Percentiles rank a stretch among this genome's conserved stretches.
phyloP scores from a whole-genome alignment of 2,113 vertebrate genomes.

The Campylorhamphus procurvoides region DNA sequence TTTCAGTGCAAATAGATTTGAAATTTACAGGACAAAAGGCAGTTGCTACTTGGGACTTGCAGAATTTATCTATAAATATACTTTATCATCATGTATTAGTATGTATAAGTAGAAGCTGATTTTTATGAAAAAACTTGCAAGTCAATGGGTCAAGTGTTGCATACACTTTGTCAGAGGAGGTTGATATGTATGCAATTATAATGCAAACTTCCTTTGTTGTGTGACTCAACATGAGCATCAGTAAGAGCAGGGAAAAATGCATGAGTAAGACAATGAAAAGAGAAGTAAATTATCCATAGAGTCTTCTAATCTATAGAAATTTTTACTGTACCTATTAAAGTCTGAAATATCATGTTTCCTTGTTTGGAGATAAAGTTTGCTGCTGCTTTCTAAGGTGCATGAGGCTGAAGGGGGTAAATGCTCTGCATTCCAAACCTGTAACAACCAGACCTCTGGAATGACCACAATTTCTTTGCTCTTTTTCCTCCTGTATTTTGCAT shows the following conservation, averaged over 20 bases:
- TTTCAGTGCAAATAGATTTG: background rate
- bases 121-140: background rate
- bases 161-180: background rate
- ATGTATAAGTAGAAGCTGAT: background rate
- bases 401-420: background rate
- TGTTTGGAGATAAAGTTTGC: background rate
- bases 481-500: background rate
- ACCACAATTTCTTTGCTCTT: background rate
- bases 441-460: background rate
- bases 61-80: background rate
- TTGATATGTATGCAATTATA: background rate
- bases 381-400: background rate
- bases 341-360: background rate
- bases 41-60: background rate
- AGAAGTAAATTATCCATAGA: background rate
- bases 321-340: background rate
- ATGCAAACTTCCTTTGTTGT: background rate
- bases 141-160: background rate
- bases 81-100: background rate
- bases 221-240: background rate
- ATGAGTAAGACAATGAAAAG: background rate
- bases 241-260: background rate
- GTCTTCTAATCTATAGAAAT: background rate
- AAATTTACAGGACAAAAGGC: background rate
- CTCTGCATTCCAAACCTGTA: background rate